These are phyloP conservation scores for Pluvialis apricaria DNA, from an alignment of 2,113 vertebrate species.

Conservation along the genomic window DNA sequence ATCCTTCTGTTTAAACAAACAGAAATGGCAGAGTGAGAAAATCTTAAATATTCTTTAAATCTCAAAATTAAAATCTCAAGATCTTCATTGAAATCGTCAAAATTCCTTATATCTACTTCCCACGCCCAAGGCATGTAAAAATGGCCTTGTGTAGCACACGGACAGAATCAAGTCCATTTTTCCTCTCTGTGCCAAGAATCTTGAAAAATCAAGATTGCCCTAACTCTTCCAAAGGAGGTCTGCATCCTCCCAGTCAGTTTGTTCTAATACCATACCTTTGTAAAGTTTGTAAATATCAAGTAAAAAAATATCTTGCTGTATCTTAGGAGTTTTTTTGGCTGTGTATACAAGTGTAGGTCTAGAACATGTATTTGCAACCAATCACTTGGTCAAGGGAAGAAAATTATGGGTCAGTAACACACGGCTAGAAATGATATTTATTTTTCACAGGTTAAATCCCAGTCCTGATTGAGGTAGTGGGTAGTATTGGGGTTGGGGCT, in stretches of 20 bases:
- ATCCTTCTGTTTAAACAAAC: not conserved
- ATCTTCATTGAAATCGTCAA: not conserved
- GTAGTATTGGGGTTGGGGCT: not conserved
- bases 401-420: not conserved
- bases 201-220: not conserved
- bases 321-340: not conserved
- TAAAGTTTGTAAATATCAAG: not conserved
- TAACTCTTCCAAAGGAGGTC: not conserved
- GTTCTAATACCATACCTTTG: not conserved
- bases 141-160: not conserved
- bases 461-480: not conserved
- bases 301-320: not conserved
- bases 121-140: not conserved
- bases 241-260: not conserved
- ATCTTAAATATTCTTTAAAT: not conserved
- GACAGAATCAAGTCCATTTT: not conserved
- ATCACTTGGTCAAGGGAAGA: not conserved
- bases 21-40: not conserved
- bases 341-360: not conserved
- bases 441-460: not conserved
- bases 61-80: not conserved
- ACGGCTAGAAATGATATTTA: not conserved
- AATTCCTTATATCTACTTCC: not conserved
- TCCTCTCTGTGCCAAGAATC: not conserved
- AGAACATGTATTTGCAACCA: not conserved